Conservation (phyloP, 2,888 invertebrate genomes). For the Amphiduros pacificus region DNA sequence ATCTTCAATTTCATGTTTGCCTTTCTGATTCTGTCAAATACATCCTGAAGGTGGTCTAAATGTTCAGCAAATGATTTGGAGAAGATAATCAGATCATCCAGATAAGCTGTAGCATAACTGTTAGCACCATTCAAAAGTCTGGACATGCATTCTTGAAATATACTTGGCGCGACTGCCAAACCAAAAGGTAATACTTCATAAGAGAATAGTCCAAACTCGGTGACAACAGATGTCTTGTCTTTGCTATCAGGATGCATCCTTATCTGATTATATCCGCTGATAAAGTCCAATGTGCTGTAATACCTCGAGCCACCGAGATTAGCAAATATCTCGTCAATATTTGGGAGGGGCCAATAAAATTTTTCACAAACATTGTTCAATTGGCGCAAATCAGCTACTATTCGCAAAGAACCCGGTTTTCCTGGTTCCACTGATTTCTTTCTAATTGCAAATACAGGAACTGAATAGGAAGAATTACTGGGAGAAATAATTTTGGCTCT, state of each 20-base stretch:
- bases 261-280: neutral
- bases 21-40: neutral
- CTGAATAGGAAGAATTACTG: neutral
- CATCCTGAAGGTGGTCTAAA: neutral
- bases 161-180: neutral
- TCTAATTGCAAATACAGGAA: neutral
- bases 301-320: neutral
- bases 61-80: neutral
- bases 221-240: neutral
- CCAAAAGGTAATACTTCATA: neutral
- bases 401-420: too few relatives aligned
- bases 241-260: neutral
- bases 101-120: neutral
- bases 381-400: neutral
- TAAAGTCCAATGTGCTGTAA: neutral
- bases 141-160: neutral
- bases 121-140: neutral
- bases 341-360: neutral
- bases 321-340: neutral
- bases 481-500: neutral
- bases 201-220: neutral
- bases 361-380: neutral
- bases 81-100: conserved; percentile 7
- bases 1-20: neutral
- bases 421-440: neutral